Percentiles rank a stretch among this genome's conserved stretches.
These are phyloP conservation scores for Octopus bimaculoides DNA, from an alignment of 1,140 invertebrate genomes.

Conservation along the genomic window DNA sequence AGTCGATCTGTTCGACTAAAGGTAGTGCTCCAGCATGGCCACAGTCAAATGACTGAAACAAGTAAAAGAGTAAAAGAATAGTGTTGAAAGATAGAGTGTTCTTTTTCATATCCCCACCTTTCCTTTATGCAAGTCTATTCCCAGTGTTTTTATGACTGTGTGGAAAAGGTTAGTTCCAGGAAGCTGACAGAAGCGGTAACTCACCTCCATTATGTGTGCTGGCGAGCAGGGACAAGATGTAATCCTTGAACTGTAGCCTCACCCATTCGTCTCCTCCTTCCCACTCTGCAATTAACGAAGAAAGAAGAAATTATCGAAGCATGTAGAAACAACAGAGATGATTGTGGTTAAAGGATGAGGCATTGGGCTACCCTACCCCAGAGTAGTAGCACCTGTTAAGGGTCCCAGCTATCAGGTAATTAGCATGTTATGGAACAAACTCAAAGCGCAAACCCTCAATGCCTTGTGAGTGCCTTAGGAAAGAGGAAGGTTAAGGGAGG, in stretches of 20 bases:
- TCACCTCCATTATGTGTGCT: slow-evolving; percentile 38
- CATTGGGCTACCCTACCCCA: too few species aligned
- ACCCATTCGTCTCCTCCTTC: slow-evolving; percentile 96
- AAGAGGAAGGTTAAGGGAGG: too few species aligned
- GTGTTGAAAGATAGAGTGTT: background rate
- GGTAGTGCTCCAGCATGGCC: too few species aligned
- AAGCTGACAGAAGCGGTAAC: background rate
- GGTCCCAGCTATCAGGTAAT: too few species aligned
- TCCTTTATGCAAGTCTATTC: background rate
- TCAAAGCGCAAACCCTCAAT: too few species aligned
- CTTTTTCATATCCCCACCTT: background rate
- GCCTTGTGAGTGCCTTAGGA: too few species aligned
- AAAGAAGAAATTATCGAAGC: background rate
- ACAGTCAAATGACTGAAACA: too few species aligned
- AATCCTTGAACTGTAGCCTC: slow-evolving; percentile 88
- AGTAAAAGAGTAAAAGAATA: background rate
- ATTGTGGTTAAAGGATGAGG: too few species aligned
- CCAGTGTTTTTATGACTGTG: background rate
- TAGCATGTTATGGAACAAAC: too few species aligned
- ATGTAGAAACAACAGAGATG: too few species aligned
- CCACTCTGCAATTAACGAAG: slow-evolving; percentile 63
- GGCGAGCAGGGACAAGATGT: slow-evolving; percentile 79
- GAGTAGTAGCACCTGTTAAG: too few species aligned
- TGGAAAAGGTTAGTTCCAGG: background rate
- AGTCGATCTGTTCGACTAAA: too few species aligned